Percentiles rank a stretch among this genome's conserved stretches.
Evolutionary conservation across 2,113 vertebrate species (phyloP).

Genomic region (Kobus ellipsiprymnus): DNA sequence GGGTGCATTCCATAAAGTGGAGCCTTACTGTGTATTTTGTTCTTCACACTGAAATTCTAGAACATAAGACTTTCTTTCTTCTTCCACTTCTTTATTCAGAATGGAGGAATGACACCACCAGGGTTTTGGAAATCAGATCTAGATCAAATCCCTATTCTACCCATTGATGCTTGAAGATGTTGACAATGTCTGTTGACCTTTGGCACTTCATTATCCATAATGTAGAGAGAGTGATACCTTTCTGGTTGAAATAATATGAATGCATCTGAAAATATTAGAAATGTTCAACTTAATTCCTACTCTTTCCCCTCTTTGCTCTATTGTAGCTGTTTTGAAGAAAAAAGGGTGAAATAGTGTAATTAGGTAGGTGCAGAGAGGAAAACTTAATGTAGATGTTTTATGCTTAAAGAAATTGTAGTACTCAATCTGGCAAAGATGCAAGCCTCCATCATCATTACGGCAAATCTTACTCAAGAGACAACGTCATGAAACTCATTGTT

Average conservation of each 20-base stretch:
- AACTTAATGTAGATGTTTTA: neutral
- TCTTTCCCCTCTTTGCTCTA: neutral
- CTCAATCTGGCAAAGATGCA: neutral
- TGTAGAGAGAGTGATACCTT: neutral
- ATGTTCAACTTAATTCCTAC: neutral
- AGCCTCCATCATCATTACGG: neutral
- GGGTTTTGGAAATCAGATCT: neutral
- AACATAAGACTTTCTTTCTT: neutral
- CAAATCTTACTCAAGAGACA: neutral
- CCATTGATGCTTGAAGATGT: neutral
- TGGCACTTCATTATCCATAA: neutral
- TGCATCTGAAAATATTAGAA: neutral
- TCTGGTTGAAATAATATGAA: neutral
- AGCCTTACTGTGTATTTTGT: neutral
- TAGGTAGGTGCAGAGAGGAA: neutral
- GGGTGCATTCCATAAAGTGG: neutral
- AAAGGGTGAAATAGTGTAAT: neutral
- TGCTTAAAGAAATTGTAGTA: neutral
- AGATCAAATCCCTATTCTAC: neutral
- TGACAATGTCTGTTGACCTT: neutral
- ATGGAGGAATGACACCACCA: neutral
- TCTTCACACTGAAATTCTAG: neutral
- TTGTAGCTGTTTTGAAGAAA: neutral
- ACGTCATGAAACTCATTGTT: neutral
- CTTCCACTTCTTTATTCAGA: neutral